Base-by-base conservation (phyloP, 2,797 vertebrate genomes). In the Triplophysa bombifrons region DNA sequence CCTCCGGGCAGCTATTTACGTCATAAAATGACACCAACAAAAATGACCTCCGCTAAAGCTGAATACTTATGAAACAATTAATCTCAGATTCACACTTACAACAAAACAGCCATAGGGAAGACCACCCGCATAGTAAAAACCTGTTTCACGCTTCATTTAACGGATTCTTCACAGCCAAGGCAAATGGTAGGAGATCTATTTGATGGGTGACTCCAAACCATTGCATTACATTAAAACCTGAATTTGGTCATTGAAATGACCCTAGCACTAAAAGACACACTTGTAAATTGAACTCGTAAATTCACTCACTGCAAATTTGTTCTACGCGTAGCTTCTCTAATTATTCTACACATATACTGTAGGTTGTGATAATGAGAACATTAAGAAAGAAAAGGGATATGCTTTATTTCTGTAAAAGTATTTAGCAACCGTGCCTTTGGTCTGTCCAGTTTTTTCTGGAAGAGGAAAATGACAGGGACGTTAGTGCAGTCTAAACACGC, bases 111-210 rank as follows among this genome's bases (percentile, higher is more conserved):
- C 38, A 61, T 14, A 64, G 56, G 2, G 66, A 78, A 66, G 58
- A 72, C 66, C 67, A 11, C 30, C 41, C 74, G 11, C 82, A 77
- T 44, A 80, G 70, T 76, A 58, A 85, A 86, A 63, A 75, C 73
- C 30, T 76, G 71, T 78, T 80, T 82, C 84, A 85, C 41, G 69
- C 72, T 86, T 78, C 74, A 80, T 80, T 84, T 79, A 67, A 76
- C 76, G 34, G 68, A 80, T 79, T 78, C 53, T 72, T 76, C 44
- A 55, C 3, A 61, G 76, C 38, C 58, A 44, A 64, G 34, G 56
- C 27, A 53, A 41, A 60, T 38, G 74, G 67, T 72, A 34, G 56
- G 34, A 19, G 25, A 55, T 69, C 27, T 44, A 20, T 56, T 51
- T 77, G 55, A 69, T 3, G 63, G 20, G 34, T 25, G 50, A 65